phyloP scores from a whole-genome alignment of 2,797 vertebrate genomes.

The Etheostoma perlongum region DNA sequence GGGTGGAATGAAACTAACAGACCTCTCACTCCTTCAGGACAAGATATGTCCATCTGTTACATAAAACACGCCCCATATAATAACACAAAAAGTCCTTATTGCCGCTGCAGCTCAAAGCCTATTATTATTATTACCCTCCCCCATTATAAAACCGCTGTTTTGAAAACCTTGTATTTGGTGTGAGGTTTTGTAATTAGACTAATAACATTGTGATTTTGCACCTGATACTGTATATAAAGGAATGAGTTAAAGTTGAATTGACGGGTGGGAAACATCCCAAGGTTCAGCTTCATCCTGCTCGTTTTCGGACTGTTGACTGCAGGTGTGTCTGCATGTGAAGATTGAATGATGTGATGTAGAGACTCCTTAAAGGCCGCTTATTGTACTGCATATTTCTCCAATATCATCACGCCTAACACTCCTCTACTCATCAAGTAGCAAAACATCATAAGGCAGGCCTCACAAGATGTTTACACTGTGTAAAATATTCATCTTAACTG shows the following conservation, averaged over 20 bases:
- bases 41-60: slow-evolving; percentile 69
- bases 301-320: slow-evolving; percentile 1
- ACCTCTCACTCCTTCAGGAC: slow-evolving; percentile 65
- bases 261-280: too few species aligned
- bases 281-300: too few species aligned
- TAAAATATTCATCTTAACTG: slow-evolving; percentile 35
- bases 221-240: neutral
- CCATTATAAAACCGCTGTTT: slow-evolving; percentile 61
- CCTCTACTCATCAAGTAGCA: neutral
- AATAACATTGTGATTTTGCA: slow-evolving; percentile 45
- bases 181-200: slow-evolving; percentile 42
- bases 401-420: slow-evolving; percentile 17
- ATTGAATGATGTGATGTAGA: slow-evolving; percentile 5
- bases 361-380: slow-evolving; percentile 2
- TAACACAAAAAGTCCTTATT: slow-evolving; percentile 48
- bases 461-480: slow-evolving; percentile 29
- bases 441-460: slow-evolving; percentile 12
- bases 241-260: too few species aligned
- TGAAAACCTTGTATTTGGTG: slow-evolving; percentile 41
- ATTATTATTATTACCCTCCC: slow-evolving; percentile 48
- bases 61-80: slow-evolving; percentile 65
- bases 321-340: slow-evolving; percentile 12
- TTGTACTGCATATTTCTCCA: slow-evolving; percentile 11
- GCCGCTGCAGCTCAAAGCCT: slow-evolving; percentile 36
- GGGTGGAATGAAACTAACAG: slow-evolving; percentile 72